Evolutionary conservation across 2,797 vertebrate genomes (phyloP).

Genomic region (Gadopsis marmoratus): DNA sequence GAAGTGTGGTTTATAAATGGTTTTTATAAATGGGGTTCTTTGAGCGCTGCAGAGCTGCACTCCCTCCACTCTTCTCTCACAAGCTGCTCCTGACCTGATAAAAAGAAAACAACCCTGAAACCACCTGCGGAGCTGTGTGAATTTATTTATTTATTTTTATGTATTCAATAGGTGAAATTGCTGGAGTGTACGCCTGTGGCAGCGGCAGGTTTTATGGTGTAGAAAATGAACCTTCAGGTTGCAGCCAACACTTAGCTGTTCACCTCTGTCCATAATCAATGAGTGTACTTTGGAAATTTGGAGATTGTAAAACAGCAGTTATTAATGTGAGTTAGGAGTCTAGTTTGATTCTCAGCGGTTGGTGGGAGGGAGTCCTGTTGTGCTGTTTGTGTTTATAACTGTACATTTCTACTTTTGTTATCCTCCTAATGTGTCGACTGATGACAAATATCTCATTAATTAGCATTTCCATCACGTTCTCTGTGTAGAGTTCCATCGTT

Average conservation of each 20-base stretch:
- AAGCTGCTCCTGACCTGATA: constrained; percentile 69
- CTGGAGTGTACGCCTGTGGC: constrained; percentile 38
- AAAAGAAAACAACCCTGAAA: constrained; percentile 52
- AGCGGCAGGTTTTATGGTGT: constrained; percentile 43
- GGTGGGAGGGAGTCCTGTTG: not conserved
- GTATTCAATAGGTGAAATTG: constrained; percentile 40
- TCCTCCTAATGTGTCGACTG: not conserved
- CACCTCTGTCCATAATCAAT: constrained; percentile 32
- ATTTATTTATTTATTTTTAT: constrained; percentile 36
- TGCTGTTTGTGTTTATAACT: not conserved
- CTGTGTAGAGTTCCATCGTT: not conserved
- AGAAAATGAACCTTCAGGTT: constrained; percentile 42
- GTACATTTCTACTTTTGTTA: not conserved
- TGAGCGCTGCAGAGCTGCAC: constrained; percentile 33
- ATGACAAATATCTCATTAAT: not conserved
- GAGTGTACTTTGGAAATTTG: constrained; percentile 17
- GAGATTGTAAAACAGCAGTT: constrained; percentile 33
- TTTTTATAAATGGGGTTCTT: constrained; percentile 62
- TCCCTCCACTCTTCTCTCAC: constrained; percentile 21
- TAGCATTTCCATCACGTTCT: not conserved
- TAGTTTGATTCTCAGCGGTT: not conserved
- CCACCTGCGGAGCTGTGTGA: constrained; percentile 48
- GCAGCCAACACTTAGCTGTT: not conserved
- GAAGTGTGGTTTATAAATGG: constrained; percentile 45
- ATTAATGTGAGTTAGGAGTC: not conserved